A percentile compares a stretch with the other conserved stretches of the same genome.
Evolutionary conservation across 1,140 invertebrate genomes (phyloP).

Genomic region (Carcinoscorpius rotundicauda): DNA sequence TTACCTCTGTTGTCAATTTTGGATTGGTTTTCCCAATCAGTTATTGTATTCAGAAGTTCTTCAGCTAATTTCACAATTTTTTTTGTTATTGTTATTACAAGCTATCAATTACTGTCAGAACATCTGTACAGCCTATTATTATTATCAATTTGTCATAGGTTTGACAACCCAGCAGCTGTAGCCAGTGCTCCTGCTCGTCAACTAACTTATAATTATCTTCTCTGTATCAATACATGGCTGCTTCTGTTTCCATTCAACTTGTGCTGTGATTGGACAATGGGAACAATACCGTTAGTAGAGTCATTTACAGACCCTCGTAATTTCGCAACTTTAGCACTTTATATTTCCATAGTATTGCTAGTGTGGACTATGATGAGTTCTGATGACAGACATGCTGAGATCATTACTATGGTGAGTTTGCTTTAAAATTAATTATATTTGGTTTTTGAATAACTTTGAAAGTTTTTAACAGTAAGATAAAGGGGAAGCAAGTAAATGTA

Average conservation of each 20-base stretch:
- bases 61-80: no score
- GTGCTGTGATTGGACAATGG: conserved; percentile 99
- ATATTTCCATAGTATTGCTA: conserved; percentile 39
- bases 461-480: no score
- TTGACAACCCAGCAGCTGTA: conserved; percentile 84
- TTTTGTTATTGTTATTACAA: no score
- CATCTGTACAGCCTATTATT: no score
- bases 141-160: conserved; percentile 40
- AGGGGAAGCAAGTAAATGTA: no score
- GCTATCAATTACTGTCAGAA: no score
- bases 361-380: conserved; percentile 8
- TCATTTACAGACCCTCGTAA: conserved; percentile 69
- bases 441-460: no score
- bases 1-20: no score
- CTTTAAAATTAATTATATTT: neutral
- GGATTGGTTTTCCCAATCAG: no score
- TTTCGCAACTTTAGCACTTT: conserved; percentile 61
- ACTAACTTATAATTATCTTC: conserved; percentile 84
- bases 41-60: no score
- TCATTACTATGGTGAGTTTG: conserved; percentile 10
- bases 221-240: conserved; percentile 80
- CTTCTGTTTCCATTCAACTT: conserved; percentile 75
- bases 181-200: conserved; percentile 62
- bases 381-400: conserved; percentile 10
- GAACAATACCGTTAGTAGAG: conserved; percentile 75